These are phyloP conservation scores for Engraulis encrasicolus DNA, from an alignment of 2,113 vertebrate species.

Conservation along the genomic window DNA sequence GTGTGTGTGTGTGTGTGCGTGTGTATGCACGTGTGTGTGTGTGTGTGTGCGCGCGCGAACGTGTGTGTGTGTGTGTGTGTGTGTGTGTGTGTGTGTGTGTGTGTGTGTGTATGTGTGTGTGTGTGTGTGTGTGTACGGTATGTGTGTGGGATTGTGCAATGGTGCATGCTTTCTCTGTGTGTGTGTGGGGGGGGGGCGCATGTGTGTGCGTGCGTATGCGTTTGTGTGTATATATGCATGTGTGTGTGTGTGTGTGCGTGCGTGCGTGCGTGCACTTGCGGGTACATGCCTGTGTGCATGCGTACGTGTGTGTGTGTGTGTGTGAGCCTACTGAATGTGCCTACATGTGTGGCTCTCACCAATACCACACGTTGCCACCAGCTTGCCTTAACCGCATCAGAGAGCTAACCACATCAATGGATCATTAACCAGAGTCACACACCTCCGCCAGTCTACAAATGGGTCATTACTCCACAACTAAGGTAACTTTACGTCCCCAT, in stretches of 20 bases:
- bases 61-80: no score
- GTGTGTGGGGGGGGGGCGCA: no score
- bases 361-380: neutral
- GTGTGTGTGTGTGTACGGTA: no score
- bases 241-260: neutral
- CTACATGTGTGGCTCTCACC: neutral
- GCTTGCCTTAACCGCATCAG: slow-evolving; percentile 10
- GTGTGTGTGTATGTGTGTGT: no score
- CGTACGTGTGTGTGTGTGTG: neutral
- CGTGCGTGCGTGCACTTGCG: neutral
- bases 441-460: neutral
- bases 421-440: neutral
- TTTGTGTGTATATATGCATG: no score
- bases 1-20: neutral
- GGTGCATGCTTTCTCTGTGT: neutral
- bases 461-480: neutral
- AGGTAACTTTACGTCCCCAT: slow-evolving; percentile 35
- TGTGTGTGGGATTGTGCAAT: no score
- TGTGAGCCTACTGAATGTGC: no score
- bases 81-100: no score
- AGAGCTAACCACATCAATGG: slow-evolving; percentile 23
- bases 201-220: no score
- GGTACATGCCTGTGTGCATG: neutral
- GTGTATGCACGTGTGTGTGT: no score
- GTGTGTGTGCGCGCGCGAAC: no score